These are phyloP conservation scores for Drosophila prolongata DNA, from an alignment of 2,888 invertebrate species.

Conservation along the genomic window DNA sequence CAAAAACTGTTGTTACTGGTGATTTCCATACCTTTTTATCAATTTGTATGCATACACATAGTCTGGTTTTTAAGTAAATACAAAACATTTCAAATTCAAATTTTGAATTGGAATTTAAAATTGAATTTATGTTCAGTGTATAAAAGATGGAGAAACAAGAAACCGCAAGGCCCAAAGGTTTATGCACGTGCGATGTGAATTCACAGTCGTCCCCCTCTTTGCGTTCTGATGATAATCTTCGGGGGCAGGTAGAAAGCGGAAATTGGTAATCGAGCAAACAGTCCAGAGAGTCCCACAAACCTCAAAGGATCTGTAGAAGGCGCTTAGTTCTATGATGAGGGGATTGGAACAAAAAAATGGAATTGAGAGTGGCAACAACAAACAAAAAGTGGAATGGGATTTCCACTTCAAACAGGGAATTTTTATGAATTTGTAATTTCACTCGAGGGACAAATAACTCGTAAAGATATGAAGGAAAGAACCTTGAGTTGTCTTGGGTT, in stretches of 20 bases:
- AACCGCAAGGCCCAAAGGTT: conserved; percentile 49
- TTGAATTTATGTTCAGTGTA: conserved; percentile 14
- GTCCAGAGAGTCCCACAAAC: conserved; percentile 13
- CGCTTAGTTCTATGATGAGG: conserved; percentile 32
- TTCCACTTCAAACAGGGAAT: conserved; percentile 23
- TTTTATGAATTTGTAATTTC: conserved; percentile 53
- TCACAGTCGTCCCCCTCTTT: conserved; percentile 12
- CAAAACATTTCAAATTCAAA: no score
- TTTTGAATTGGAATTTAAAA: no score
- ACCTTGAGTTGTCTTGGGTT: conserved; percentile 10
- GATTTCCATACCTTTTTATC: no score
- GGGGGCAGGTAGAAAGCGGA: conserved; percentile 45
- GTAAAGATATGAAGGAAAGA: conserved; percentile 12
- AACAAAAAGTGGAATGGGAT: conserved; percentile 29
- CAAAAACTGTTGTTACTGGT: no score
- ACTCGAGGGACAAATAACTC: conserved; percentile 23
- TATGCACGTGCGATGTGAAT: conserved; percentile 57
- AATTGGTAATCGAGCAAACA: conserved; percentile 39
- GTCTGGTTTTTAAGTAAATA: no score
- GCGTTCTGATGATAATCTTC: conserved; percentile 40
- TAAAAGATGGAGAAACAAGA: conserved; percentile 35
- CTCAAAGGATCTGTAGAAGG: conserved; percentile 39
- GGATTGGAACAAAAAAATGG: background rate
- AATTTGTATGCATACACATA: no score
- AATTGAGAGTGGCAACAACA: conserved; percentile 13